A percentile compares a stretch with the other conserved stretches of the same genome.
Conservation (phyloP, 2,113 vertebrate genomes). For the Chrysochloris asiatica region DNA sequence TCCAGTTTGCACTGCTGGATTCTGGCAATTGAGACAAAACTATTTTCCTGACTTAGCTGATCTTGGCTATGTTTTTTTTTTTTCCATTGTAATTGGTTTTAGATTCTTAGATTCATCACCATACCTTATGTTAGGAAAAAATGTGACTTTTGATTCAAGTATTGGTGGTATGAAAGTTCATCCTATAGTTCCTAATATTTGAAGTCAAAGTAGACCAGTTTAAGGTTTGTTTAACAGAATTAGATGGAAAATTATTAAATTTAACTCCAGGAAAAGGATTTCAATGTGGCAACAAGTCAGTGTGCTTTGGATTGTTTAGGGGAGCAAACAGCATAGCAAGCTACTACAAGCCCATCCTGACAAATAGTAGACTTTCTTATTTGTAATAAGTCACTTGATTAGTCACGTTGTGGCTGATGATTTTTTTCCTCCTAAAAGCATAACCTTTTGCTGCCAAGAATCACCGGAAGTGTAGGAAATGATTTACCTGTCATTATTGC, state of each 20-base stretch:
- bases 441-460: conserved; percentile 88
- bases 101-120: background rate
- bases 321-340: conserved; percentile 75
- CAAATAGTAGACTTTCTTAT: conserved; percentile 81
- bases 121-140: conserved; percentile 26
- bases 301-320: conserved; percentile 70
- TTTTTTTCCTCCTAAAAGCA: conserved; percentile 67
- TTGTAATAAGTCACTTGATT: conserved; percentile 80
- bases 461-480: conserved; percentile 87
- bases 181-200: background rate
- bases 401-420: conserved; percentile 83
- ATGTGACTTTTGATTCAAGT: background rate
- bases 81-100: background rate
- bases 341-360: conserved; percentile 77
- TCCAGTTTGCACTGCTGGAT: background rate
- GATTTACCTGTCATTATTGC: conserved; percentile 87
- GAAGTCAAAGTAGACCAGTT: background rate
- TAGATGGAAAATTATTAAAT: conserved; percentile 42
- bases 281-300: background rate
- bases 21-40: background rate
- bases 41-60: conserved; percentile 3
- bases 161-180: background rate
- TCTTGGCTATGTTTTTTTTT: background rate
- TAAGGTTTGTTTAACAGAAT: conserved; percentile 25
- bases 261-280: background rate